Evolutionary conservation across 1,140 invertebrate species (phyloP), one percentile per base, ranked within the genome.

Genomic region (Heliconius himera): DNA sequence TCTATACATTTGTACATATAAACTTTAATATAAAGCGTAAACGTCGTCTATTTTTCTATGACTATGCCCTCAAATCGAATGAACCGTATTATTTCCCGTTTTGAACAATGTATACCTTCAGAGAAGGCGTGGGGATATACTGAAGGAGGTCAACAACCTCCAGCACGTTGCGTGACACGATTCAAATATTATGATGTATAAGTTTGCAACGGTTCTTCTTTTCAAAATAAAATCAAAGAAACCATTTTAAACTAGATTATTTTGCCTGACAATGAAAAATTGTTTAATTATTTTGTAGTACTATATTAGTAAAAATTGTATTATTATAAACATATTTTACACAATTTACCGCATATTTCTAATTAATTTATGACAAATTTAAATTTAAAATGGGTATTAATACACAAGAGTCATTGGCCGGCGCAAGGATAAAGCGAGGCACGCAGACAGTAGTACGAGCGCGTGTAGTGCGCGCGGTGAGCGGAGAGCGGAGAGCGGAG

Each of bases 61-160:
- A 74, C 82, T 83, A 81, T 90, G 85, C 85, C 87, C 86, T 88
- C 83, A 87, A 91, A 92, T 88, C 82, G 87, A 93, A 90, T 91
- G 85, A 93, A 92, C 92, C 91, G 92, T 92, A 92, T 90, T 90
- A 92, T 92, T 92, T 93, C 91, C 92, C 92, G 92, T 93, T 93
- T 88, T 79, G 84, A 89, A 87, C 87, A 88, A 87, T 89, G 87
- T 88, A 87, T 93, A 89, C 89, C 90, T 91, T 90, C 84, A 86
- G 83, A 83, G 80, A 75, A 82, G 82, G 85, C 86, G 86, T 86
- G 87, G 84, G 85, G 88, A 90, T 88, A 92, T 91, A 88, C 88
- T 87, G 84, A 92, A 89, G 83, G 86, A 87, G 92, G 92, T 89
- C 91, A 85, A 91, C 85, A 88, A 92, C 89, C 92, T 88, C 86